Evolutionary conservation across 2,888 invertebrate genomes (phyloP).

Genomic region (Sisyra nigra): DNA sequence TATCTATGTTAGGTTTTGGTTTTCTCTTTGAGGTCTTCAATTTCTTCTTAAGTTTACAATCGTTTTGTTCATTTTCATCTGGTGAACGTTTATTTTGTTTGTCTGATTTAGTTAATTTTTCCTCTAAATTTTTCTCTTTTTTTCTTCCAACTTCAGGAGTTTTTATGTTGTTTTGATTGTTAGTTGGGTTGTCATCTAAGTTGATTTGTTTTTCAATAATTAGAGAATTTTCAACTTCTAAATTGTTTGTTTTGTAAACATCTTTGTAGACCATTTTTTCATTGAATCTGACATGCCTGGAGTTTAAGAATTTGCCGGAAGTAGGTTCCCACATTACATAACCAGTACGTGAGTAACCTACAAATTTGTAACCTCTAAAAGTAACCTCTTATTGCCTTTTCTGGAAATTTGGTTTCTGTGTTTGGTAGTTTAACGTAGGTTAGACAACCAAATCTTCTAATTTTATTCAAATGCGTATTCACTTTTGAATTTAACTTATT

Average conservation of each 20-base stretch:
- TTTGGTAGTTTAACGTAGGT: neutral
- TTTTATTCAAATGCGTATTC: conserved; percentile 9
- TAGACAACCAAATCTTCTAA: no score
- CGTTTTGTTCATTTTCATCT: conserved; percentile 8
- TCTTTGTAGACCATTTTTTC: no score
- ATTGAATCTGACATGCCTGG: no score
- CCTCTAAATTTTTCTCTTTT: conserved; percentile 13
- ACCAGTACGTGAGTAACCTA: conserved; percentile 12
- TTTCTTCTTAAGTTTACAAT: no score
- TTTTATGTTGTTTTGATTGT: no score
- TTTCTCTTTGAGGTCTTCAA: conserved; percentile 11
- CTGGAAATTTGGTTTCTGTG: conserved; percentile 8
- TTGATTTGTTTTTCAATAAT: no score
- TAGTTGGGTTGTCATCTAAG: no score
- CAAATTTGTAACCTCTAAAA: no score
- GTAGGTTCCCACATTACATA: conserved; percentile 13
- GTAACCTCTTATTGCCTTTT: conserved; percentile 11
- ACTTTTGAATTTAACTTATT: conserved; percentile 10
- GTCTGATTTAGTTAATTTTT: conserved; percentile 6
- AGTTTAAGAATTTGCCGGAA: neutral
- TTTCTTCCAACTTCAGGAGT: no score
- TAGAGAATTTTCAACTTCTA: no score
- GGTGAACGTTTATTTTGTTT: conserved; percentile 6
- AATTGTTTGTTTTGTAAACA: no score
- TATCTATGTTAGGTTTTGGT: conserved; percentile 6